phyloP scores from a whole-genome alignment of 2,113 vertebrate species.

The Echinops telfairi region DNA sequence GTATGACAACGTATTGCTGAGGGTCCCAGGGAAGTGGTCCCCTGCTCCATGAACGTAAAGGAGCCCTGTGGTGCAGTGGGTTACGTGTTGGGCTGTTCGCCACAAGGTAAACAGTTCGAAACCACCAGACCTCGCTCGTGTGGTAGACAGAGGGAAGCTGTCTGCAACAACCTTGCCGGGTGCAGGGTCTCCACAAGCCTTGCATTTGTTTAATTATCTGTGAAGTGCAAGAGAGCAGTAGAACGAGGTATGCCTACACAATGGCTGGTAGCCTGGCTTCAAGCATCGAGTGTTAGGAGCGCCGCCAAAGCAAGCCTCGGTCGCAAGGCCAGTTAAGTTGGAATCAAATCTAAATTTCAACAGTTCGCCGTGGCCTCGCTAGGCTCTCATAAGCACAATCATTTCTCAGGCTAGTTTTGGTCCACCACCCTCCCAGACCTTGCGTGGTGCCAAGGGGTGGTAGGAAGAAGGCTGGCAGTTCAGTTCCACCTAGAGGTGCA shows the following conservation, averaged over 20 bases:
- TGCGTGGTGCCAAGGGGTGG: neutral
- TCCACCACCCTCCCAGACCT: neutral
- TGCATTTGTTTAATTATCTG: too few species aligned
- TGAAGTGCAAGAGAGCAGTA: too few species aligned
- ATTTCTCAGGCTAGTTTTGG: neutral
- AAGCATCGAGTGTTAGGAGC: neutral
- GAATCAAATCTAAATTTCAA: neutral
- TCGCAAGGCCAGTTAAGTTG: neutral
- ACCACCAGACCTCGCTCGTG: too few species aligned
- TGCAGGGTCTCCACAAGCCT: too few species aligned
- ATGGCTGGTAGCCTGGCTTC: neutral
- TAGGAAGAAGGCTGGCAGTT: neutral
- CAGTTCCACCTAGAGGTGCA: neutral
- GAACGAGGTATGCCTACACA: too few species aligned
- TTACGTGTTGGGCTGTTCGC: too few species aligned
- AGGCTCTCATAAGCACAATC: neutral
- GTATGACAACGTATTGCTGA: neutral
- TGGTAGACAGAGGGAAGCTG: too few species aligned
- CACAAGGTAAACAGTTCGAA: too few species aligned
- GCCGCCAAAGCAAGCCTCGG: neutral
- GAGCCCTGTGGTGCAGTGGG: too few species aligned
- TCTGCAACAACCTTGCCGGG: too few species aligned
- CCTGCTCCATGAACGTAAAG: neutral
- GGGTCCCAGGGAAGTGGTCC: neutral
- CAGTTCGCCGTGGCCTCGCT: fast-evolving